Conservation (phyloP, 2,888 invertebrate species). For the Julus scanicus region DNA sequence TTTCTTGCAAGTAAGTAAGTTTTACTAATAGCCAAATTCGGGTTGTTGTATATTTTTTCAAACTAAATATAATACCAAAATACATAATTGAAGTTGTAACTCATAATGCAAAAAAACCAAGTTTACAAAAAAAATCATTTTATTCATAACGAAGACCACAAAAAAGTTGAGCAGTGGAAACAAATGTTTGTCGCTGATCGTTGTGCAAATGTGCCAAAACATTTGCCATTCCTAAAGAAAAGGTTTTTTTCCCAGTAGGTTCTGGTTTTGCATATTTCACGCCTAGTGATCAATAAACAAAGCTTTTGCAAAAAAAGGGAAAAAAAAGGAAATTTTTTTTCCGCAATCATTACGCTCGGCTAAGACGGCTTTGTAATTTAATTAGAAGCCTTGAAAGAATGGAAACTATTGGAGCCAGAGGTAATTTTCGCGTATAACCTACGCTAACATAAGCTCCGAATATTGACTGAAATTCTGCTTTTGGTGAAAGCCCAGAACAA, state of each 20-base stretch:
- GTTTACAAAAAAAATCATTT: not conserved
- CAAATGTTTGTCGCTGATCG: not conserved
- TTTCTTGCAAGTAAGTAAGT: no score
- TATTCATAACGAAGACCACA: not conserved
- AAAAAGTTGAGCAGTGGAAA: not conserved
- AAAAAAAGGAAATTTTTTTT: not conserved
- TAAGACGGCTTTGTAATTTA: constrained; percentile 27
- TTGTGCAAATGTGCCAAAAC: not conserved
- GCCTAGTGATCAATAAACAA: constrained; percentile 26
- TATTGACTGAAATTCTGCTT: constrained; percentile 23
- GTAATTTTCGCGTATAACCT: not conserved
- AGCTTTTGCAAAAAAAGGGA: not conserved
- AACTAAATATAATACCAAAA: no score
- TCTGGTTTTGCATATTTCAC: constrained; percentile 8
- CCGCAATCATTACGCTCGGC: constrained; percentile 14
- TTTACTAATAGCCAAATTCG: no score
- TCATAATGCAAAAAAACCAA: not conserved
- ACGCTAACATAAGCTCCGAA: not conserved
- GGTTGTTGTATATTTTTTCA: no score
- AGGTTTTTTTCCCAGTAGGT: not conserved
- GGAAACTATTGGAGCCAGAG: constrained; percentile 31
- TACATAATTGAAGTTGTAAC: no score
- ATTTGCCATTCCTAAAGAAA: not conserved
- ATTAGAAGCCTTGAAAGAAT: constrained; percentile 34
- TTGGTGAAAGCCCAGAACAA: not conserved